These are phyloP conservation scores for Otocyon megalotis DNA, from an alignment of 2,113 vertebrate genomes.

Conservation along the genomic window DNA sequence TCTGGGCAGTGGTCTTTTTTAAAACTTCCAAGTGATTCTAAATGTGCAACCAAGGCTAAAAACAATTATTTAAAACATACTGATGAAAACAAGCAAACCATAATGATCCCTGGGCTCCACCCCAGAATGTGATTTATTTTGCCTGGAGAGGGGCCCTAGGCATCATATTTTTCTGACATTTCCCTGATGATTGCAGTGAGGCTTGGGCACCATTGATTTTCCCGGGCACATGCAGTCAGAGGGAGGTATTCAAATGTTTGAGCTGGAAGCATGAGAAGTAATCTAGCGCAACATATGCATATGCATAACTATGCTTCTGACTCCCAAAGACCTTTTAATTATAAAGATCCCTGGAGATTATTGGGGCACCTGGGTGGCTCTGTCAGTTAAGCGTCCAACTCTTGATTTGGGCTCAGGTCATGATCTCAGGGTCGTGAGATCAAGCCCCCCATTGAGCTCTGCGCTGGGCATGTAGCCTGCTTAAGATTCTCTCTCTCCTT, in stretches of 20 bases:
- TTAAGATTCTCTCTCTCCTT: background rate
- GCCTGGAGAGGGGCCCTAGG: background rate
- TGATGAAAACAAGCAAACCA: background rate
- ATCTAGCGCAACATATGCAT: background rate
- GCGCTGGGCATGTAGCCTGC: background rate
- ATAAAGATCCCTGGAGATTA: background rate
- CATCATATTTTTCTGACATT: background rate
- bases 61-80: background rate
- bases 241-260: background rate
- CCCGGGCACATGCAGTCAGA: background rate
- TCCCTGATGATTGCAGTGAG: background rate
- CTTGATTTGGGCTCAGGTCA: background rate
- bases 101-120: background rate
- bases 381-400: background rate
- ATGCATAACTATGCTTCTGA: background rate
- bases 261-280: background rate
- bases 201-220: background rate
- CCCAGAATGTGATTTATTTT: conserved; percentile 3
- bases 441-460: background rate
- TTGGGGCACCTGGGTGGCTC: background rate
- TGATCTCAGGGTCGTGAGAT: background rate
- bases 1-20: background rate
- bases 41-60: background rate
- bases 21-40: background rate
- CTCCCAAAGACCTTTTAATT: background rate